Evolutionary conservation across 2,113 vertebrate genomes (phyloP), one percentile per base, ranked within the genome.

Genomic region (Willisornis vidua): DNA sequence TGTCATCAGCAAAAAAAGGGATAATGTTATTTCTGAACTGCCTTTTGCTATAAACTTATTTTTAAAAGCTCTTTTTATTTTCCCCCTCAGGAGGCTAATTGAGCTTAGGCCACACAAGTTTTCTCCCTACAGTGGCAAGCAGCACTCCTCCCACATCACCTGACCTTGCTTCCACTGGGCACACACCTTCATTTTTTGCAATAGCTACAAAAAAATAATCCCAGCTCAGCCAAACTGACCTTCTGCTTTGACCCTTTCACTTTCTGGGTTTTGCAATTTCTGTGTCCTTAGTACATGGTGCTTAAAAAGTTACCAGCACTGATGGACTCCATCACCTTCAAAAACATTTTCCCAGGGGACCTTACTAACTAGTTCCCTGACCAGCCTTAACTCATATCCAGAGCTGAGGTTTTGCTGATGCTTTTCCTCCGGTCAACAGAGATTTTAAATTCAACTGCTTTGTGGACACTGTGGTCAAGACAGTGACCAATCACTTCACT

Each of bases 401-500:
- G 19, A 11, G 24, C 4, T 41, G 59, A 74, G 39, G 16, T 58
- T 43, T 31, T 76, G 52, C 52, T 58, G 61, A 23, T 19, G 25
- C 24, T 35, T 51, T 76, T 35, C 7, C 8, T 76, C 13, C 29
- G 43, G 16, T 51, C 61, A 51, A 35, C 43, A 58, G 43, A 49
- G 35, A 58, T 58, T 75, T 85, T 66, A 58, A 67, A 85, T 51
- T 51, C 45, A 51, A 59, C 62, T 51, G 4, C 20, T 58, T 59
- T 25, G 29, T 51, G 31, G 35, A 11, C 19, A 16, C 35, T 6
- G 6, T 49, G 45, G 25, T 25, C 37, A 25, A 68, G 62, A 68
- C 19, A 25, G 4, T 31, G 67, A 45, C 20, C 31, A 31, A 25
- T 52, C 0, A 0, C 31, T 51, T 51, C 0, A 0, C 17, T 67